phyloP scores from a whole-genome alignment of 1,140 invertebrate species.

The Drosophila kikkawai region DNA sequence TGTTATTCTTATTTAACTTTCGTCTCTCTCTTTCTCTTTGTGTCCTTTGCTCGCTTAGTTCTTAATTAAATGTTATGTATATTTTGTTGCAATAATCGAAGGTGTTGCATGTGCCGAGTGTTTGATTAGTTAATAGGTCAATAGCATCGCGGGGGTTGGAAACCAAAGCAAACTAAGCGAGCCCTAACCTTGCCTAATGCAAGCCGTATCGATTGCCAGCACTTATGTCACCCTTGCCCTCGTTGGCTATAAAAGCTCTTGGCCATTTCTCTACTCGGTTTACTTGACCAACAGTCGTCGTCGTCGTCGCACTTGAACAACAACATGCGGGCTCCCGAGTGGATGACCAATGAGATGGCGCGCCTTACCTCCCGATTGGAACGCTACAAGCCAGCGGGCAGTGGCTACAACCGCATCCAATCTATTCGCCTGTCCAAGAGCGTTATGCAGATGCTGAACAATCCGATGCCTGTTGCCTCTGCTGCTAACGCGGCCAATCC shows the following conservation, averaged over 20 bases:
- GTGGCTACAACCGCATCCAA: slow-evolving; percentile 81
- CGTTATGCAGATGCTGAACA: slow-evolving; percentile 81
- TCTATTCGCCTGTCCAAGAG: slow-evolving; percentile 78
- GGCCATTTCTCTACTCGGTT: slow-evolving; percentile 41
- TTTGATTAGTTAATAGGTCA: slow-evolving; percentile 71
- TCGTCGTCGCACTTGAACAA: slow-evolving; percentile 14
- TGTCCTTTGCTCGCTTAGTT: slow-evolving; percentile 54
- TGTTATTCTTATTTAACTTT: slow-evolving; percentile 42
- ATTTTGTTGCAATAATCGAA: slow-evolving; percentile 64
- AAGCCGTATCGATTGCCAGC: slow-evolving; percentile 62
- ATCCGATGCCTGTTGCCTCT: slow-evolving; percentile 60
- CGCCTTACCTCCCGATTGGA: slow-evolving; percentile 70
- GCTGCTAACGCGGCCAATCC: neutral
- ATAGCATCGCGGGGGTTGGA: slow-evolving; percentile 41
- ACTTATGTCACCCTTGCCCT: slow-evolving; percentile 45
- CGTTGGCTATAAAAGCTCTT: slow-evolving; percentile 59
- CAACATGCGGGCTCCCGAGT: slow-evolving; percentile 75
- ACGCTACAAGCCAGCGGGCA: slow-evolving; percentile 72
- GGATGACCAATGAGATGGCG: slow-evolving; percentile 79
- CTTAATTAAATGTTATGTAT: slow-evolving; percentile 73
- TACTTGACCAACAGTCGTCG: slow-evolving; percentile 39
- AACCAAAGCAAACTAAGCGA: slow-evolving; percentile 45
- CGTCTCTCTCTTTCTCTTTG: slow-evolving; percentile 36
- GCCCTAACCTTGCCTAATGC: slow-evolving; percentile 47
- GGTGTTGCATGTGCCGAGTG: slow-evolving; percentile 47